Evolutionary conservation across 1,140 invertebrate species (phyloP), one percentile per base, ranked within the genome.

Genomic region (Pantala flavescens): DNA sequence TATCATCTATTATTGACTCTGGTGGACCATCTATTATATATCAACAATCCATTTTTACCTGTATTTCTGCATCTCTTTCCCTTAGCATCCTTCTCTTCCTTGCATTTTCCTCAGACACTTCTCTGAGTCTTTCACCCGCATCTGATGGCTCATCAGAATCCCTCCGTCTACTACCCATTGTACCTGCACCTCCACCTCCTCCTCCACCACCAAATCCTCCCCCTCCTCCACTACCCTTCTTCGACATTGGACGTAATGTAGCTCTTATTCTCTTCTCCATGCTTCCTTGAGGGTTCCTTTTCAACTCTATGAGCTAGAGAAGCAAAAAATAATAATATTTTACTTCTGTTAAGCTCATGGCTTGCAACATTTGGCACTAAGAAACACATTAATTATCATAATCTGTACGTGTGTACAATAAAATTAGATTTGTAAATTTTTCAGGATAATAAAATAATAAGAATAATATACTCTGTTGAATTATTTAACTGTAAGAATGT

Each of bases 221-320:
- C 3, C 91, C 91, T 76, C 91, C 89, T 76, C 91, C 89, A 55
- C 90, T 83, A 19, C 85, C 63, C 23, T 70, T 86, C 77, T 91
- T 90, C n/a, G 89, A 88, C 85, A 90, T 88, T 11, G 91, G 91
- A 73, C 89, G 84, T n/a, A 94, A 82, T 5, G 91, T 93, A 0
- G 91, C 90, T 43, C 91, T 83, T 63, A 92, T 89, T 75, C 93
- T 83, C 78, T 93, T 92, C 79, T 94, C 93, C 71, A 93, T 90
- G 7, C 88, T 88, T 0, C 93, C 92, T 78, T 91, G 90, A 1
- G 94, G 93, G 85, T 97, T 96, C 76, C 94, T 86, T 77, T 91
- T 89, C 24, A 97, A 85, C 83, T 97, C 95, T 77, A 97, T 87
- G 24, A 96, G 83, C 94, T 96, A 82, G 12, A 84, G 84, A 71